Percentiles rank a stretch among this genome's conserved stretches.
phyloP scores from a whole-genome alignment of 2,888 invertebrate species.

The Galerucella nymphaeae region DNA sequence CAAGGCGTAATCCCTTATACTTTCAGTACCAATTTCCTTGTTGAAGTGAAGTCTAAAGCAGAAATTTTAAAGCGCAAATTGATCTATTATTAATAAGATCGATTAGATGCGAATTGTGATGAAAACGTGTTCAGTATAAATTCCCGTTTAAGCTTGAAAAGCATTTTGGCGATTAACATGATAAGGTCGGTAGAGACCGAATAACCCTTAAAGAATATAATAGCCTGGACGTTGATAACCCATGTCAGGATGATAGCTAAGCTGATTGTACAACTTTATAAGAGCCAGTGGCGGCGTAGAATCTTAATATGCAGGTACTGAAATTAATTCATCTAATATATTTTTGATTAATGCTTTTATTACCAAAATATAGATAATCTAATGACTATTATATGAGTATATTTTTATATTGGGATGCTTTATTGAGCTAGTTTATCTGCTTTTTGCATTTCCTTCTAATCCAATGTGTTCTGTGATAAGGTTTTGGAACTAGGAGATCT shows the following conservation, averaged over 20 bases:
- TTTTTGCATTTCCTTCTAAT: too few relatives aligned
- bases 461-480: too few relatives aligned
- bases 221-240: constrained; percentile 53
- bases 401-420: too few relatives aligned
- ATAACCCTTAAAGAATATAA: constrained; percentile 52
- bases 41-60: constrained; percentile 22
- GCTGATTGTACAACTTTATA: constrained; percentile 43
- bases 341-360: neutral
- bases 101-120: constrained; percentile 41
- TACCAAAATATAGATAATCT: too few relatives aligned
- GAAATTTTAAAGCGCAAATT: constrained; percentile 40
- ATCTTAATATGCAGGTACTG: neutral
- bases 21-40: constrained; percentile 17
- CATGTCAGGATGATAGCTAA: constrained; percentile 50
- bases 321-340: neutral
- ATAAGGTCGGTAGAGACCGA: constrained; percentile 51
- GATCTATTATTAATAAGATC: constrained; percentile 45
- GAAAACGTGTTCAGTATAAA: constrained; percentile 35
- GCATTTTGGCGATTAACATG: constrained; percentile 54
- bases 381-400: too few relatives aligned
- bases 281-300: constrained; percentile 31
- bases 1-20: constrained; percentile 16
- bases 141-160: constrained; percentile 52
- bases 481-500: too few relatives aligned
- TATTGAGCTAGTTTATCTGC: too few relatives aligned